Conservation (phyloP, 2,888 invertebrate species). For the Leptogaster cylindrica region DNA sequence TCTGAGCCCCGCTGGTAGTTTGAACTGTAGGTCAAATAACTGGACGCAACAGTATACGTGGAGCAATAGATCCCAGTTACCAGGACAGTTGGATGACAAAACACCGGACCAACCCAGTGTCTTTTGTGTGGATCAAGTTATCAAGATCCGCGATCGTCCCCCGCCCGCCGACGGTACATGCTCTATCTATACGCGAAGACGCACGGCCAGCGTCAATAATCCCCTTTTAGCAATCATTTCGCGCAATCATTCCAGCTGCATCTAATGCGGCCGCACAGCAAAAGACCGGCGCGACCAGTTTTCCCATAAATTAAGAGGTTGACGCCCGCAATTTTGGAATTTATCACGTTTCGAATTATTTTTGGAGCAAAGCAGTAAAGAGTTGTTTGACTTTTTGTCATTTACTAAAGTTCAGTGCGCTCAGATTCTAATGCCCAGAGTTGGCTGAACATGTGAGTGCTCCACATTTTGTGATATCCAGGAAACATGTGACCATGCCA, state of each 20-base stretch:
- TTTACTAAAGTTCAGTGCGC: not conserved
- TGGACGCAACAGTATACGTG: not conserved
- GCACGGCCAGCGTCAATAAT: too few species aligned
- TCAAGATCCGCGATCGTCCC: slow-evolving; percentile 15
- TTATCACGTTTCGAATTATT: slow-evolving; percentile 23
- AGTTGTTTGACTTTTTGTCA: slow-evolving; percentile 8
- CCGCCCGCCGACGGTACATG: too few species aligned
- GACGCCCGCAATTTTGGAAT: slow-evolving; percentile 23
- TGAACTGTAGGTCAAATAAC: not conserved
- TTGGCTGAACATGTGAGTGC: not conserved
- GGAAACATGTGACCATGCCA: slow-evolving; percentile 1
- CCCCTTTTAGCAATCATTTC: too few species aligned
- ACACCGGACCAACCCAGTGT: not conserved
- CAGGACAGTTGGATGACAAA: not conserved
- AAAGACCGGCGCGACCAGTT: too few species aligned
- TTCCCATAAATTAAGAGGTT: slow-evolving; percentile 6
- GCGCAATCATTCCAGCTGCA: too few species aligned
- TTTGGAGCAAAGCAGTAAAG: slow-evolving; percentile 1
- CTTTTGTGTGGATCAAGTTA: slow-evolving; percentile 21
- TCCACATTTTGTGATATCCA: not conserved
- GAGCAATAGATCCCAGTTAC: not conserved
- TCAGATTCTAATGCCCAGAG: not conserved
- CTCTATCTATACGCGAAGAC: too few species aligned
- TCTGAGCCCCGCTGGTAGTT: not conserved
- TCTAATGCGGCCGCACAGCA: too few species aligned